Conservation (phyloP, 2,113 vertebrate species). For the Oenanthe oenanthe region DNA sequence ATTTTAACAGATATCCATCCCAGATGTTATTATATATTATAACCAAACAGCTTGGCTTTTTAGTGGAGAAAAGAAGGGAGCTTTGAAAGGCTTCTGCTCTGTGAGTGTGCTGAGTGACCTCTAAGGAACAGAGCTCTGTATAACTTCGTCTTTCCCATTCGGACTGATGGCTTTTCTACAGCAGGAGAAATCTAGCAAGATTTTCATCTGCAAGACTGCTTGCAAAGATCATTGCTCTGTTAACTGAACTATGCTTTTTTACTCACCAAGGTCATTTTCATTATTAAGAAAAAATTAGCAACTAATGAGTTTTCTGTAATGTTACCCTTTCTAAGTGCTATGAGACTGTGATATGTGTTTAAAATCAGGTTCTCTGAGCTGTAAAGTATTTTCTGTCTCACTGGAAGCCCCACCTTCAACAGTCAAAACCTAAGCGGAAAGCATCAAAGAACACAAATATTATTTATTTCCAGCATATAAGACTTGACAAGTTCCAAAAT, state of each 20-base stretch:
- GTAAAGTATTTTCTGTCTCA: neutral
- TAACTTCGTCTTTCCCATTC: neutral
- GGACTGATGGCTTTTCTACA: neutral
- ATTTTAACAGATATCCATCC: neutral
- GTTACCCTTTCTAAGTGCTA: neutral
- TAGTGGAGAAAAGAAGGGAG: neutral
- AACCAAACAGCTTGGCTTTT: neutral
- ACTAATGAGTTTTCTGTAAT: neutral
- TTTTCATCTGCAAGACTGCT: neutral
- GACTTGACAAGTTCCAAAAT: neutral
- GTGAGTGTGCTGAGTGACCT: neutral
- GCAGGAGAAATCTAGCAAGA: neutral
- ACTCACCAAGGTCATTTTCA: neutral
- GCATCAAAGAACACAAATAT: neutral
- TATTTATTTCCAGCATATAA: neutral
- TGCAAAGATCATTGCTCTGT: slow-evolving; percentile 5
- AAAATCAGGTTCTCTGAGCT: neutral
- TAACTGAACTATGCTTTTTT: neutral
- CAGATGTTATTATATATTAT: neutral
- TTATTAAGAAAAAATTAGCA: neutral
- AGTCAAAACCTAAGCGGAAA: neutral
- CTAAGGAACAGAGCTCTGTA: neutral
- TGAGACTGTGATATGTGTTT: neutral
- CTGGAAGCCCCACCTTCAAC: neutral
- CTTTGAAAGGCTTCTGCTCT: neutral